Evolutionary conservation across 2,888 invertebrate species (phyloP).

Genomic region (Microctonus aethiopoides): DNA sequence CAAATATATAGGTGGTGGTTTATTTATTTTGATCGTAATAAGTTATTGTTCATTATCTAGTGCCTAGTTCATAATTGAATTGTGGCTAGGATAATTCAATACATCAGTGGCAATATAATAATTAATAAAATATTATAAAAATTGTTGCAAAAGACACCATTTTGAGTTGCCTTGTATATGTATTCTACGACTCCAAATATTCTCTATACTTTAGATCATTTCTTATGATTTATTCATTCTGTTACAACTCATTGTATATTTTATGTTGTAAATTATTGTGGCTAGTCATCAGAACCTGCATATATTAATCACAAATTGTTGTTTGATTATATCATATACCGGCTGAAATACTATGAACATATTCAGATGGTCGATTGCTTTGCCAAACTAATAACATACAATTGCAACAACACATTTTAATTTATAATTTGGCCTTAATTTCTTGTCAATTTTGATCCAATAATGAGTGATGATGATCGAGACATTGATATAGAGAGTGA

Average conservation of each 20-base stretch:
- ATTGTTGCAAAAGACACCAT: not conserved
- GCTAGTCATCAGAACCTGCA: not conserved
- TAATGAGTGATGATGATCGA: slow-evolving; percentile 94
- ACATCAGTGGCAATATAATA: not conserved
- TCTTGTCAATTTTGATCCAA: not conserved
- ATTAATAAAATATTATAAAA: not conserved
- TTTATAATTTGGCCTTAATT: not conserved
- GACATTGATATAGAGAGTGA: slow-evolving; percentile 96
- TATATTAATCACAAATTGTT: not conserved
- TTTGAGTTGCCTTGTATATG: not conserved
- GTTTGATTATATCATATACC: not conserved
- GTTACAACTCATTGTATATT: not conserved
- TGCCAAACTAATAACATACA: not conserved
- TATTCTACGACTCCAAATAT: not conserved
- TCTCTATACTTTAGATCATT: not conserved
- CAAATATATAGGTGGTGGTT: too few relatives aligned
- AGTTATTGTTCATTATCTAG: not conserved
- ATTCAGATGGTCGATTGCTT: not conserved
- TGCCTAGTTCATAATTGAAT: not conserved
- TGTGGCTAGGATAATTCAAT: not conserved
- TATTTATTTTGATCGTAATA: not conserved
- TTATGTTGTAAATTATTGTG: not conserved
- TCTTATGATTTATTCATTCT: not conserved
- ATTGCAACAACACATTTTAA: not conserved
- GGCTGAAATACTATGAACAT: not conserved